Base-by-base conservation (phyloP, 2,113 vertebrate species). In the Condylura cristata region DNA sequence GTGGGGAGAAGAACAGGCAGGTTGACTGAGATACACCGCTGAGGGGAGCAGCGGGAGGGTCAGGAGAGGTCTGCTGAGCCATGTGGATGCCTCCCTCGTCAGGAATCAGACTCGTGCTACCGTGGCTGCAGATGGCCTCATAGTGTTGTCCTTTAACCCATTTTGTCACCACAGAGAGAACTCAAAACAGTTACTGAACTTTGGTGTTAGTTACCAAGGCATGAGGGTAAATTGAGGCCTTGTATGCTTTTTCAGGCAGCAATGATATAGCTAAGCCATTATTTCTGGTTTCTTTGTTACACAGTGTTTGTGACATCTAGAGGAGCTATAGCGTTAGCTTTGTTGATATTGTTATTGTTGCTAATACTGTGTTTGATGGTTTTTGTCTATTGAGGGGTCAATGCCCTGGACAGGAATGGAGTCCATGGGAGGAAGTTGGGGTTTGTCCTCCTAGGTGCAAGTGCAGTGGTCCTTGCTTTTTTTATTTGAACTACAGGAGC, bases 401-500 rank as follows among this genome's bases (percentile, higher is more conserved):
- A 18, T 20, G 11, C 1, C 3, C 30, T 22, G 11, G 2, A 4
- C 1, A 2, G 9, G 18, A 5, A 20, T 3, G 17, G 16, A 41
- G 28, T 48, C 34, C 13, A 0, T 1, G 26, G 30, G 26, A 74
- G 26, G 22, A 9, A 86, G 5, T 3, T 48, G 34, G 53, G 95
- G 20, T 0, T 0, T 10, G 0, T 61, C 26, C 60, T 74, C 32
- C 44, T 37, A 75, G 14, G 74, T 2, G 17, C 61, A 91, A 44
- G 51, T 2, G 44, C 2, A 84, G 41, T 74, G 28, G 24, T 9
- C 89, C 26, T 80, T n/a, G 60, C 79, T 94, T 85, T 91, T 71
- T 61, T 92, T 96, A 84, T 91, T 87, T 74, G 84, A 24, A 37
- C 87, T 93, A 32, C 46, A 6, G 18, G 0, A 53, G 68, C 90